Percentiles rank a stretch among this genome's conserved stretches.
Conservation (phyloP, 2,797 vertebrate species). For the Bradypus variegatus region DNA sequence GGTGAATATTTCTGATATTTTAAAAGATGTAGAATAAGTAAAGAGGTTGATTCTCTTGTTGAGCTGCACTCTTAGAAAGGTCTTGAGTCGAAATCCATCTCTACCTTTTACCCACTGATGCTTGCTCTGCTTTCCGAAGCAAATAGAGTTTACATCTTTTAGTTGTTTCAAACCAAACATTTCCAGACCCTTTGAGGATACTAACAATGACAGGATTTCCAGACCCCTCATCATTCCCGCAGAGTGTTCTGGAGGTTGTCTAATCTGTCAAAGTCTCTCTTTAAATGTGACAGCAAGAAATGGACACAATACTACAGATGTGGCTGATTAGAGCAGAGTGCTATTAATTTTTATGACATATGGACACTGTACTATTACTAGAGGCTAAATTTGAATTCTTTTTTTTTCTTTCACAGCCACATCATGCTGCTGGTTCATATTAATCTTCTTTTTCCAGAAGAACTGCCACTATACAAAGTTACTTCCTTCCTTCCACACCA, state of each 20-base stretch:
- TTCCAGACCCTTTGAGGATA: constrained; percentile 46
- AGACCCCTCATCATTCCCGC: constrained; percentile 7
- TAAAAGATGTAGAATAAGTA: background rate
- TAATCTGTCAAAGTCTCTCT: constrained; percentile 57
- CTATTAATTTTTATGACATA: constrained; percentile 51
- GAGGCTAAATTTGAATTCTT: constrained; percentile 25
- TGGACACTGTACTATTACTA: background rate
- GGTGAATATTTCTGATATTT: constrained; percentile 1
- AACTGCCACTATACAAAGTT: background rate
- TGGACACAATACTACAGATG: constrained; percentile 43
- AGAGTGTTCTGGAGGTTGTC: constrained; percentile 49
- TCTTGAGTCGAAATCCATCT: background rate
- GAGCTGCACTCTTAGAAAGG: constrained; percentile 10
- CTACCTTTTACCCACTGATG: constrained; percentile 8
- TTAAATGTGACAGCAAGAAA: constrained; percentile 50
- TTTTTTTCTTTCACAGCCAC: constrained; percentile 29
- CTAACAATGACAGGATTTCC: background rate
- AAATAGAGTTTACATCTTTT: constrained; percentile 14
- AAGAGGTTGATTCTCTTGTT: background rate
- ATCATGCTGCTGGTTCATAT: background rate
- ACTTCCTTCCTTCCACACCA: background rate
- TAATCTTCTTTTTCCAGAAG: constrained; percentile 36
- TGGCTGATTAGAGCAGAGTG: constrained; percentile 37
- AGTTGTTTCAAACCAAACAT: constrained; percentile 13
- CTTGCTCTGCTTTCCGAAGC: background rate